These are phyloP conservation scores for Ectobius pallidus DNA, from an alignment of 2,888 invertebrate genomes.

Conservation along the genomic window DNA sequence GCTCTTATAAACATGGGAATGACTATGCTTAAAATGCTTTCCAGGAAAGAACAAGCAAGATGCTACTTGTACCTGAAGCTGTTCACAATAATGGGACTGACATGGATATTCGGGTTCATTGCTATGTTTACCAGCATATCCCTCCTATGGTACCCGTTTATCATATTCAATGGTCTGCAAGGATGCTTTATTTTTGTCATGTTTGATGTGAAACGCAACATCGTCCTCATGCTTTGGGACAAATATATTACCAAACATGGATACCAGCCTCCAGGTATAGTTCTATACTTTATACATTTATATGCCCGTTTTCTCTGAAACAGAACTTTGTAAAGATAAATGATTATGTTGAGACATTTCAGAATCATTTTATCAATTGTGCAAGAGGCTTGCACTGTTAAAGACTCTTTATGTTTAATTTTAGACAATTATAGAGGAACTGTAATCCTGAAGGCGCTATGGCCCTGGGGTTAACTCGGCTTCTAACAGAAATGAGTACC, in stretches of 20 bases:
- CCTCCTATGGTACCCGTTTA: conserved; percentile 56
- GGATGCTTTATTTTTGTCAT: conserved; percentile 55
- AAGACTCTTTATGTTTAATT: no score
- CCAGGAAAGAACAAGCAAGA: conserved; percentile 43
- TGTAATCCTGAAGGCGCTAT: no score
- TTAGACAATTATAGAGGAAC: no score
- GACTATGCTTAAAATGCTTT: not conserved
- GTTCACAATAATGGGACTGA: conserved; percentile 56
- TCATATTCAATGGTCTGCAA: conserved; percentile 56
- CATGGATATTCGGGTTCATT: conserved; percentile 56
- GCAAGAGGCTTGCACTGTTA: no score
- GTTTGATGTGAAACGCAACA: conserved; percentile 51
- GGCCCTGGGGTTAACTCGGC: no score
- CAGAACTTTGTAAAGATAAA: not conserved
- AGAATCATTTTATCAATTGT: no score
- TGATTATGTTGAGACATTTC: no score
- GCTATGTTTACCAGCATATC: conserved; percentile 50
- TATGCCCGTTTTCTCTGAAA: not conserved
- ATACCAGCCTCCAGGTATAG: conserved; percentile 17
- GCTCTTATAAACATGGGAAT: no score
- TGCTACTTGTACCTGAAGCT: conserved; percentile 52
- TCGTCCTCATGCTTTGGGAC: conserved; percentile 47
- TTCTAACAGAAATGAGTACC: no score
- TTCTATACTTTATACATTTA: not conserved
- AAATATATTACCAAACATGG: not conserved